Conservation (phyloP, 2,113 vertebrate species). For the Actenoides lindsayi region DNA sequence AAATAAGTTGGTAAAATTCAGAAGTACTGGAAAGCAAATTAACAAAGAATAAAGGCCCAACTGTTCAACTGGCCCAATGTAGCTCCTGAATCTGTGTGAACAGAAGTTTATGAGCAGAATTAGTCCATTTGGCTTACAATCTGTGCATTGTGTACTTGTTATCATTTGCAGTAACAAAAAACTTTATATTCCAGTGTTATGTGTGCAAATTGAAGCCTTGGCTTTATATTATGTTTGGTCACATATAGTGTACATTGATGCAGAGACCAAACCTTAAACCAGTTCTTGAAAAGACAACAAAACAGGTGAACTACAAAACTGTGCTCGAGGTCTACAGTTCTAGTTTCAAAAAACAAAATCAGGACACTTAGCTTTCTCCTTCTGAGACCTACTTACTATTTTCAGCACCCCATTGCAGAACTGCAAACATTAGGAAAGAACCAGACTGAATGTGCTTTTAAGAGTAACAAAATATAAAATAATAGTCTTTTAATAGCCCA, state of each 20-base stretch:
- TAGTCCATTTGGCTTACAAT: neutral
- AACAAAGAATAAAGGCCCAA: neutral
- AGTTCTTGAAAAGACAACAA: neutral
- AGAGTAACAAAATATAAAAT: neutral
- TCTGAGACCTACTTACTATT: neutral
- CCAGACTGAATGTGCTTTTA: neutral
- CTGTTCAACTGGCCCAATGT: neutral
- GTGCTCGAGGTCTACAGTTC: neutral
- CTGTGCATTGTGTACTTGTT: neutral
- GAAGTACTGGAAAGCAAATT: neutral
- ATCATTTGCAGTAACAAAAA: neutral
- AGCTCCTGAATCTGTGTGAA: neutral
- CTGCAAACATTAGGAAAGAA: neutral
- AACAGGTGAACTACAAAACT: neutral
- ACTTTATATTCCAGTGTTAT: neutral
- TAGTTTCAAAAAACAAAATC: neutral
- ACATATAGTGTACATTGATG: rapidly evolving
- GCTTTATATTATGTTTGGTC: neutral
- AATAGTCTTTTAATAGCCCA: neutral
- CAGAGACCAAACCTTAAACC: neutral
- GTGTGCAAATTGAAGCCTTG: neutral
- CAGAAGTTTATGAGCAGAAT: neutral
- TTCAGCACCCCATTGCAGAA: neutral
- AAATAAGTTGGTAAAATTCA: neutral
- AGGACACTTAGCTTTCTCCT: neutral